Base-by-base conservation (phyloP, 92 coral and sea anemone species). In the Palythoa caribaeorum region DNA sequence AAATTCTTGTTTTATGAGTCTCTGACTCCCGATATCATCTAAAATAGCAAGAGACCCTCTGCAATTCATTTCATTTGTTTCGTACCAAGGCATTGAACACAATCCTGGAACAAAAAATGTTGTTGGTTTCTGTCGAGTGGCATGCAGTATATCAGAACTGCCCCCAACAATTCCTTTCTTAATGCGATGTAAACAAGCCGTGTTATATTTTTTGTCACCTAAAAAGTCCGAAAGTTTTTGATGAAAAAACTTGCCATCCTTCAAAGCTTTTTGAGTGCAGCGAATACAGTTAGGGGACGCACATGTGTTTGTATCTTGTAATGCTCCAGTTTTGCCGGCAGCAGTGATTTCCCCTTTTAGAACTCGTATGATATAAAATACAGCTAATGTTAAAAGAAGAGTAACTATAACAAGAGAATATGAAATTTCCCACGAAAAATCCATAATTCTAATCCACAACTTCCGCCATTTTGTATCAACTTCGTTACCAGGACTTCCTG, bases 81-180 rank as follows among this genome's bases (percentile, higher is more conserved):
- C 79, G 77, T 93, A 92, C 98, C 98, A 96, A 3, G 93, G 84
- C 53, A 57, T 52, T 9, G 94, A 77, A 14, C 75, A 69, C 35
- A 96, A 79, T 13, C 92, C 96, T 11, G 88, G 44, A 52, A 96
- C 68, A 71, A 81, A 90, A 76, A 96, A 86, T 73, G 94, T 89
- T 54, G 96, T 95, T 17, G 99, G 98, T 84, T 92, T 87, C 87
- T 96, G 98, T 13, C 88, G 35, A 37, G 85, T 40, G 10, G 59
- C n/a, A 37, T 0, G 71, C 11, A 12, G 37, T 17, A 19, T 71
- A 53, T 84, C 39, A n/a, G 13, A 81, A 73, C 39, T 84, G 39
- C 72, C 88, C 37, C 73, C 83, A 48, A 40, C 16, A 65, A 16
- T 63, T 48, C 47, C 84, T 48, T 20, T 48, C 44, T 38, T 70